Conservation (phyloP, 1,140 invertebrate genomes). For the Bombus difficillimus region DNA sequence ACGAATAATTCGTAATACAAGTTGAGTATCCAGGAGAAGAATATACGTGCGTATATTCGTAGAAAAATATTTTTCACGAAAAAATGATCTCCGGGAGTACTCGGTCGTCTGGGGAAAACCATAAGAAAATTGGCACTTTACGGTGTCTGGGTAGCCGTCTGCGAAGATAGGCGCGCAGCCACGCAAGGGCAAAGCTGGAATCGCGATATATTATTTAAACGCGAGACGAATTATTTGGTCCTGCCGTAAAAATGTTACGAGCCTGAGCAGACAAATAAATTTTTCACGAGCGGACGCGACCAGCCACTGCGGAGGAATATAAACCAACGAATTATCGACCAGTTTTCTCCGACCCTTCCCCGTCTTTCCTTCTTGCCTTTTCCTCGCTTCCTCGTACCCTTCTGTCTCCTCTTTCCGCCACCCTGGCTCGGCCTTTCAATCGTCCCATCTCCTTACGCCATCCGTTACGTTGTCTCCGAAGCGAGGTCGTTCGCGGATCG, state of each 20-base stretch:
- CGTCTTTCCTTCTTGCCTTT: constrained; percentile 3
- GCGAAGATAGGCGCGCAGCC: background rate
- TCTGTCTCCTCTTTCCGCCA: no score
- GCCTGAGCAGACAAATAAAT: constrained; percentile 57
- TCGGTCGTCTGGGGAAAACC: background rate
- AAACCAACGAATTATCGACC: constrained; percentile 62
- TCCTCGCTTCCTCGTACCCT: background rate
- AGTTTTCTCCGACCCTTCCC: constrained; percentile 41
- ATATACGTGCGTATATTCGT: background rate
- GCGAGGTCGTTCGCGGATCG: background rate
- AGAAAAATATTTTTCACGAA: background rate
- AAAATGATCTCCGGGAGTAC: no score
- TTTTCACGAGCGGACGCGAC: constrained; percentile 34
- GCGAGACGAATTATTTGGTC: constrained; percentile 35
- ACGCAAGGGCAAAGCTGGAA: background rate
- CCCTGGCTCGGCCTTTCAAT: background rate
- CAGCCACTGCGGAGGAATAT: constrained; percentile 41
- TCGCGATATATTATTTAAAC: constrained; percentile 45
- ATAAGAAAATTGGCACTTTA: constrained; percentile 7
- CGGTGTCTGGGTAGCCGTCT: background rate
- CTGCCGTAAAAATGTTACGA: constrained; percentile 48
- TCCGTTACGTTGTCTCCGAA: background rate
- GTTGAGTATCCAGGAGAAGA: background rate
- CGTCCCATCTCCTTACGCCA: background rate
- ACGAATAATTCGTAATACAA: background rate